Percentiles rank a stretch among this genome's conserved stretches.
These are phyloP conservation scores for Myotis brandtii DNA, from an alignment of 2,113 vertebrate genomes.

Conservation along the genomic window DNA sequence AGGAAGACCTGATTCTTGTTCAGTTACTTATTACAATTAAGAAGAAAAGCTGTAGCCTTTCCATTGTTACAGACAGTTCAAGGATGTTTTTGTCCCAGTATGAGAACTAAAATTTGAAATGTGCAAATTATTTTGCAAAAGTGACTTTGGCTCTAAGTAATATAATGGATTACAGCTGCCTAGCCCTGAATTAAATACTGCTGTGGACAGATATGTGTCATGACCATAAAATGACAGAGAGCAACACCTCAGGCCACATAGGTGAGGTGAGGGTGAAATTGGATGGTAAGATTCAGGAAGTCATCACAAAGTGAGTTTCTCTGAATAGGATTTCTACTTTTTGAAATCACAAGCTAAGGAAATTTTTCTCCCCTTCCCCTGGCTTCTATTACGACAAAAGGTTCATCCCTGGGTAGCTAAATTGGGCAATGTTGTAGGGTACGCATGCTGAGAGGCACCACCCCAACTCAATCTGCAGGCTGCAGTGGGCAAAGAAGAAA, in stretches of 20 bases:
- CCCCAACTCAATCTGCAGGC: not conserved
- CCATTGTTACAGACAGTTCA: not conserved
- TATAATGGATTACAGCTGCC: not conserved
- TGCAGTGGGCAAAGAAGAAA: not conserved
- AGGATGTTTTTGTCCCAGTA: not conserved
- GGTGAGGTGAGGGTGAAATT: not conserved
- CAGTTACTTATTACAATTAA: not conserved
- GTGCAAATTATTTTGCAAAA: not conserved
- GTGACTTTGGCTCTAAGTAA: not conserved
- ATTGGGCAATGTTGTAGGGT: not conserved
- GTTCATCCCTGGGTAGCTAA: not conserved
- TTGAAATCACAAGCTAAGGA: not conserved
- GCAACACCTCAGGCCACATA: not conserved
- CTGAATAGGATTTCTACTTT: not conserved
- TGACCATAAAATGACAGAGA: not conserved
- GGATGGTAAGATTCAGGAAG: not conserved
- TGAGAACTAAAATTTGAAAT: conserved; percentile 21
- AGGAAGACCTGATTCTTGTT: not conserved
- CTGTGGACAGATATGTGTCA: not conserved
- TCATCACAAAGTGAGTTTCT: not conserved
- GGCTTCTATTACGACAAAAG: not conserved
- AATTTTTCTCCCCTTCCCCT: not conserved
- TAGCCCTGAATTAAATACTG: too few relatives aligned
- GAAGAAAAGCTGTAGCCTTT: not conserved
- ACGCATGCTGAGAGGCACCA: not conserved